Percentiles rank a stretch among this genome's conserved stretches.
Conservation (phyloP, 2,113 vertebrate genomes). For the Talpa occidentalis region DNA sequence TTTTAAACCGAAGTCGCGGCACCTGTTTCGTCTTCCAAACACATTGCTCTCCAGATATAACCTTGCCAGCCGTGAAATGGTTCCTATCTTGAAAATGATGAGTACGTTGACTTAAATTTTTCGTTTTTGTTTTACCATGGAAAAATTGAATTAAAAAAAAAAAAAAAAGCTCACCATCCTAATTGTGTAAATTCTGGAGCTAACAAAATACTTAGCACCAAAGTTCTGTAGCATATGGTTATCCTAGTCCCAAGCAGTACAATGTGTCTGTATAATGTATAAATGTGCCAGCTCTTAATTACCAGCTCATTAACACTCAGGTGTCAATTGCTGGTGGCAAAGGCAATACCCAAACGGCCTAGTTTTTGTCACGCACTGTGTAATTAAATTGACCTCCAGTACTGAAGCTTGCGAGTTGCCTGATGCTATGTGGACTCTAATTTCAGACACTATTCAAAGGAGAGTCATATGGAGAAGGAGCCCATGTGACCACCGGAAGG, state of each 20-base stretch:
- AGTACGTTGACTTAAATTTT: slow-evolving; percentile 50
- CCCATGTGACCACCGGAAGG: slow-evolving; percentile 79
- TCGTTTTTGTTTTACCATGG: background rate
- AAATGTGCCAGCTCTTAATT: slow-evolving; percentile 90
- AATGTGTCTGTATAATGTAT: slow-evolving; percentile 80
- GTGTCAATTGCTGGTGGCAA: slow-evolving; percentile 91
- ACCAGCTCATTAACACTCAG: slow-evolving; percentile 93
- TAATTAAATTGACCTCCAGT: slow-evolving; percentile 91
- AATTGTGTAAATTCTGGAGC: slow-evolving; percentile 76
- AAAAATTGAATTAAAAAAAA: background rate
- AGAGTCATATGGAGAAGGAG: slow-evolving; percentile 84
- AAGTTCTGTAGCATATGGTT: slow-evolving; percentile 89
- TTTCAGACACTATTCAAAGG: slow-evolving; percentile 84
- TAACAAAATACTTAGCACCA: slow-evolving; percentile 83
- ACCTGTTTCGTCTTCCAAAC: background rate
- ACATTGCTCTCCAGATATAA: background rate
- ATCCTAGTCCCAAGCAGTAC: slow-evolving; percentile 87
- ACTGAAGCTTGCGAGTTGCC: slow-evolving; percentile 85
- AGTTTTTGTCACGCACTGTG: slow-evolving; percentile 89
- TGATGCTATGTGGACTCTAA: slow-evolving; percentile 86
- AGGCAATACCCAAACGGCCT: slow-evolving; percentile 89
- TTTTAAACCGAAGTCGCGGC: background rate
- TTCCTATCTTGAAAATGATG: slow-evolving; percentile 53
- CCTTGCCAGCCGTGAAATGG: background rate
- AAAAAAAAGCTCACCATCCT: background rate